Evolutionary conservation across 2,113 vertebrate species (phyloP).

Genomic region (Vidua chalybeata): DNA sequence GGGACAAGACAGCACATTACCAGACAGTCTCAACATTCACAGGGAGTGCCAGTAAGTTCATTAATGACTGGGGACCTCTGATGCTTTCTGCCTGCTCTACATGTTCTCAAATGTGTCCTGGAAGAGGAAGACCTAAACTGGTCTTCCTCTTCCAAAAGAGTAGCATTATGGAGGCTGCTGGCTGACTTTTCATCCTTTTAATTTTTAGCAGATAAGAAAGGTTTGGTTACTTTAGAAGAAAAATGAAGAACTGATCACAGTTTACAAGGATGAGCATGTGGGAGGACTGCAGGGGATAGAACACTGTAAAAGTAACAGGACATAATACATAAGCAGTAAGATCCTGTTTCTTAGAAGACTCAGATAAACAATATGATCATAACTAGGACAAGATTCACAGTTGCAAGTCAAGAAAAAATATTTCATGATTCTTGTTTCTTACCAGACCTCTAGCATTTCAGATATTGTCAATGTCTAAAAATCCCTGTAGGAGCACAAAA

Average conservation of each 20-base stretch:
- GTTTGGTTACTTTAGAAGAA: background rate
- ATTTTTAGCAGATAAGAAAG: background rate
- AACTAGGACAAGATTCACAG: conserved; percentile 10
- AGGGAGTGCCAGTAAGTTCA: background rate
- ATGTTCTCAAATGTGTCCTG: background rate
- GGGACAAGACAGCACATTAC: background rate
- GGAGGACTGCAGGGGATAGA: background rate
- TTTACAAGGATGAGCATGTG: background rate
- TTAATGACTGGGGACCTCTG: background rate
- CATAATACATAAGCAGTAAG: background rate
- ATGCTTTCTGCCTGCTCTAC: background rate
- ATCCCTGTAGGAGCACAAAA: background rate
- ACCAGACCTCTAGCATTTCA: background rate
- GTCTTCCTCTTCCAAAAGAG: background rate
- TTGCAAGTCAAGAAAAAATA: conserved; percentile 1
- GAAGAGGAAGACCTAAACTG: background rate
- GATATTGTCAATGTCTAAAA: background rate
- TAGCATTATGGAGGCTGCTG: background rate
- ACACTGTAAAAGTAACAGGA: background rate
- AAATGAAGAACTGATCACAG: background rate
- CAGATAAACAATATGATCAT: background rate
- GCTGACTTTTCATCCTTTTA: background rate
- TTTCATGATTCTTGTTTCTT: background rate
- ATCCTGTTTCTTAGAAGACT: background rate
- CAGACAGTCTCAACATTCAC: background rate